Base-by-base conservation (phyloP, 2,888 invertebrate species). In the Drosophila acutilabella region DNA sequence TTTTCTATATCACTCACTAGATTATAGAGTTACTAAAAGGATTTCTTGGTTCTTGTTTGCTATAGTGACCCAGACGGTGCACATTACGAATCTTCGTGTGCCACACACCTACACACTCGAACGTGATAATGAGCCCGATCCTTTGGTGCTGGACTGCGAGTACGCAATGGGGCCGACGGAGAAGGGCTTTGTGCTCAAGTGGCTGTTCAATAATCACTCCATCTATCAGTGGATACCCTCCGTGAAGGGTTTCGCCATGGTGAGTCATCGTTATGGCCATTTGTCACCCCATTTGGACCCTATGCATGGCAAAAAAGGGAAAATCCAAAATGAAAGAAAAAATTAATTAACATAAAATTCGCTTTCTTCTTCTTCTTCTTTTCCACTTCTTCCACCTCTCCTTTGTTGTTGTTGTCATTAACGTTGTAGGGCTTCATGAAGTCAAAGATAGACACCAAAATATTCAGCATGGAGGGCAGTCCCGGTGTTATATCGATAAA, bases 181-280 rank as follows among this genome's bases (percentile, higher is more conserved):
- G 76, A 91, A 91, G 76, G 92, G 92, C 64, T 92, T 92, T 71
- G 93, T 93, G 44, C 82, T 92, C 48, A 92, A 92, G 86, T 92
- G 92, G 92, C 88, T 92, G 70, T 90, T 93, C 64, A 92, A 92
- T 77, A 92, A 92, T 78, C 90, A 91, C 71, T 91, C 90, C 64
- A 92, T 93, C 80, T 92, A 93, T 78, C 93, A 93, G 68, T 92
- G 93, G 93, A 93, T 92, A 80, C 92, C 92, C 66, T 90, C 91
- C 69, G 91, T 91, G 36, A 92, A 91, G 78, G 92, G 92, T 62
- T 92, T 90, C 74, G 92, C 93, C 78, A 90, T 92, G 90, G 92
- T 92, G 88, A 88, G 89, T 87, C 73, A 74, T 59, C 33, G 33
- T 33, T 33, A 45, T 23, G 38, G 11, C 58, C 42, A 59, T 59